These are phyloP conservation scores for Araneus ventricosus DNA, from an alignment of 1,140 invertebrate genomes.

Conservation along the genomic window DNA sequence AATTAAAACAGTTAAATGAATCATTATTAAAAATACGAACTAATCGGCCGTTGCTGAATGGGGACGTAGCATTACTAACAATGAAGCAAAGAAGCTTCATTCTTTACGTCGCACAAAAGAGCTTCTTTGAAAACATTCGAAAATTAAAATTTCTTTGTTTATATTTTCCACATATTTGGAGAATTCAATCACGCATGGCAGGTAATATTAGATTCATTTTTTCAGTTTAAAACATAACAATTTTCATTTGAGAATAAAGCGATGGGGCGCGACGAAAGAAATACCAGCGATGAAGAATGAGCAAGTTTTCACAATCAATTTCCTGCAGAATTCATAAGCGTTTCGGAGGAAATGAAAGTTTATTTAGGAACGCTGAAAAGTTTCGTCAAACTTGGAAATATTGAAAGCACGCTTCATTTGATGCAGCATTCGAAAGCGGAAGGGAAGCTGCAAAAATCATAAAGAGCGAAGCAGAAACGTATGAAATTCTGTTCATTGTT, in stretches of 20 bases:
- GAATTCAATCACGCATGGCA: background rate
- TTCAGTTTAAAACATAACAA: background rate
- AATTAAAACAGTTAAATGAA: too few species aligned
- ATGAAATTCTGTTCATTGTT: too few species aligned
- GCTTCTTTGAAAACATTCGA: background rate
- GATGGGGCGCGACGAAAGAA: background rate
- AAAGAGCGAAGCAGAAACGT: fast-evolving
- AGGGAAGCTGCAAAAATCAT: background rate
- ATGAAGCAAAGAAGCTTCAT: too few species aligned
- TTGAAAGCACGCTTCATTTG: background rate
- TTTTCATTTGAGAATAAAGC: background rate
- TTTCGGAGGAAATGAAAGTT: background rate
- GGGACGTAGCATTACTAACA: too few species aligned
- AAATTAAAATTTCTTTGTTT: background rate
- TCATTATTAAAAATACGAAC: too few species aligned
- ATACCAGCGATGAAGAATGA: background rate
- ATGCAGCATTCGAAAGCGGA: background rate
- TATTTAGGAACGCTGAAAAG: background rate
- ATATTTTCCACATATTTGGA: background rate
- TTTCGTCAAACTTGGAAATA: background rate
- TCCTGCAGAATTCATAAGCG: constrained; percentile 10
- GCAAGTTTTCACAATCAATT: background rate
- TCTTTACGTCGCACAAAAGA: background rate
- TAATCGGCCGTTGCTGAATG: too few species aligned
- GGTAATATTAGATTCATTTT: constrained; percentile 1